phyloP scores from a whole-genome alignment of 2,888 invertebrate genomes.

The Tipula lateralis region DNA sequence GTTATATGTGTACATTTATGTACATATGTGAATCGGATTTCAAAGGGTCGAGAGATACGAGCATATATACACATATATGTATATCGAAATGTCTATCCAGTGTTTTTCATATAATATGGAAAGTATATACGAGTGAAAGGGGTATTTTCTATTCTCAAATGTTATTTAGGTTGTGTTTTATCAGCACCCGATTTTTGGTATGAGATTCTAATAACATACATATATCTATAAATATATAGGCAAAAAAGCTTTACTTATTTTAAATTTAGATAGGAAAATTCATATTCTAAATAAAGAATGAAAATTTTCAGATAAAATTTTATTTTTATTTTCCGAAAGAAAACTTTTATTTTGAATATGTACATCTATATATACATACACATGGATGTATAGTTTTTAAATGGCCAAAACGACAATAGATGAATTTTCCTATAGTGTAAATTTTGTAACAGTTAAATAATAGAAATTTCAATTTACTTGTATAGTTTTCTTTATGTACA shows the following conservation, averaged over 20 bases:
- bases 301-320: conserved; percentile 1
- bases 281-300: conserved; percentile 24
- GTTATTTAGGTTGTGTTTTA: neutral
- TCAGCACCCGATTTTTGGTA: neutral
- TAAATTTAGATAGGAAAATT: conserved; percentile 4
- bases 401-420: neutral
- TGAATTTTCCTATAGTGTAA: neutral
- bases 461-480: neutral
- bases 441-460: neutral
- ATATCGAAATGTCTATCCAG: neutral
- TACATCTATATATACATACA: neutral
- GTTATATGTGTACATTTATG: neutral
- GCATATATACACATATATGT: neutral
- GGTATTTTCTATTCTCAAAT: neutral
- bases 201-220: neutral
- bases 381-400: neutral
- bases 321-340: neutral
- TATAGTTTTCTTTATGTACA: neutral
- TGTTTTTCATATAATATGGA: neutral
- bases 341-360: neutral
- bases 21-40: neutral
- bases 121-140: neutral
- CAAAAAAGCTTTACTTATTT: neutral
- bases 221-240: neutral
- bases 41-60: neutral